These are phyloP conservation scores for Zygothrica quintamaculata DNA, from an alignment of 2,888 invertebrate species.

Conservation along the genomic window DNA sequence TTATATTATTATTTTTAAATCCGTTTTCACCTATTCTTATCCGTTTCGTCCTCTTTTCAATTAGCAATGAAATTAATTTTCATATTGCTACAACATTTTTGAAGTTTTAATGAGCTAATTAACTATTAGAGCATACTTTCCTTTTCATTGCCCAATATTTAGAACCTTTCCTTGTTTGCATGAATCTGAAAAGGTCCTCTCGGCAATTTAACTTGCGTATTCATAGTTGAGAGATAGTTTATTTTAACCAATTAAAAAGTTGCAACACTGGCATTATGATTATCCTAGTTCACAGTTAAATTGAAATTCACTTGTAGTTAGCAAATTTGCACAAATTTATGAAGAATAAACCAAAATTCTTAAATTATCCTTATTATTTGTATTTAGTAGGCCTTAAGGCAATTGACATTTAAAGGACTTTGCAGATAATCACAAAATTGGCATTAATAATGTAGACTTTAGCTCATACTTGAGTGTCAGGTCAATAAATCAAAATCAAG, in stretches of 20 bases:
- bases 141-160: conserved; percentile 17
- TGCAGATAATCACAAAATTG: conserved; percentile 47
- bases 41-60: not conserved
- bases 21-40: too few relatives aligned
- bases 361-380: not conserved
- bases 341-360: too few relatives aligned
- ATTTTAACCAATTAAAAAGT: not conserved
- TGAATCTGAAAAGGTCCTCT: too few relatives aligned
- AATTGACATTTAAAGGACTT: conserved; percentile 13
- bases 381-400: not conserved
- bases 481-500: conserved; percentile 74
- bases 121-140: conserved; percentile 36
- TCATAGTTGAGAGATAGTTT: too few relatives aligned
- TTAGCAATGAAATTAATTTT: conserved; percentile 2
- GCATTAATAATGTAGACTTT: conserved; percentile 62
- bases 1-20: conserved; percentile 3
- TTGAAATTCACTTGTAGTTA: too few relatives aligned
- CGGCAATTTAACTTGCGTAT: too few relatives aligned
- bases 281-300: not conserved
- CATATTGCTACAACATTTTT: conserved; percentile 21
- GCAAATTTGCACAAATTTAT: too few relatives aligned
- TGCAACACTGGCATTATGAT: not conserved
- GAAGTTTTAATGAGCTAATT: conserved; percentile 54
- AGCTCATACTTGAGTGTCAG: conserved; percentile 45
- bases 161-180: too few relatives aligned